Evolutionary conservation across 2,797 vertebrate genomes (phyloP), one percentile per base, ranked within the genome.

Genomic region (Premnoplex brunnescens): DNA sequence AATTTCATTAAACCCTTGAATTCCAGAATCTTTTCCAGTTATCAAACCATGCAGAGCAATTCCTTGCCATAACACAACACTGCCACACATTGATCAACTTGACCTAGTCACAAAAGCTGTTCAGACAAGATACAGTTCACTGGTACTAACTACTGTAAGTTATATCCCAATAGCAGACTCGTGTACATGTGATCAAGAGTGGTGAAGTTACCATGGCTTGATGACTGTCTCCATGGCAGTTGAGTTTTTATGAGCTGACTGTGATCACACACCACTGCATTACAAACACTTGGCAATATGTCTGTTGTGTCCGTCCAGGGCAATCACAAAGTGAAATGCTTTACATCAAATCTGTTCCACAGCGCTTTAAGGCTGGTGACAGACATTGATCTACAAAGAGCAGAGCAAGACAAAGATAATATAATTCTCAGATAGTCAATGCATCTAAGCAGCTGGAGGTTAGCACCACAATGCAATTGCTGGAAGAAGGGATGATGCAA

Each of bases 211-310:
- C 56, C 12, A 17, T 1, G 23, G 49, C 14, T 26, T 91, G 39
- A 74, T 1, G 10, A 79, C 21, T 52, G 59, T 60, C 20, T 60
- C 7, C 5, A 46, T 39, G 30, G 54, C 43, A 69, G 12, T 0
- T 63, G 39, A 69, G 48, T 67, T 85, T 74, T 63, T 41, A 49
- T 60, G 44, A 74, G 26, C 19, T 4, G 2, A 24, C 32, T 74
- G 21, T 3, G 9, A 71, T 69, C 41, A 51, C 22, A 63, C 4
- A 5, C 13, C 11, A 12, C 26, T 17, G 12, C 2, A 0, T 44
- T 55, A 79, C 20, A 77, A 46, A 4, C 32, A 44, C n/a, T 32
- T 11, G 7, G 24, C 26, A 56, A 28, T 19, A 28, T 5, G 7
- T 14, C 23, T 39, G 3, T 28, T 79, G 28, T 48, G 37, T 43